Percentiles rank a stretch among this genome's conserved stretches.
These are phyloP conservation scores for Lampris incognitus DNA, from an alignment of 2,113 vertebrate species.

Conservation along the genomic window DNA sequence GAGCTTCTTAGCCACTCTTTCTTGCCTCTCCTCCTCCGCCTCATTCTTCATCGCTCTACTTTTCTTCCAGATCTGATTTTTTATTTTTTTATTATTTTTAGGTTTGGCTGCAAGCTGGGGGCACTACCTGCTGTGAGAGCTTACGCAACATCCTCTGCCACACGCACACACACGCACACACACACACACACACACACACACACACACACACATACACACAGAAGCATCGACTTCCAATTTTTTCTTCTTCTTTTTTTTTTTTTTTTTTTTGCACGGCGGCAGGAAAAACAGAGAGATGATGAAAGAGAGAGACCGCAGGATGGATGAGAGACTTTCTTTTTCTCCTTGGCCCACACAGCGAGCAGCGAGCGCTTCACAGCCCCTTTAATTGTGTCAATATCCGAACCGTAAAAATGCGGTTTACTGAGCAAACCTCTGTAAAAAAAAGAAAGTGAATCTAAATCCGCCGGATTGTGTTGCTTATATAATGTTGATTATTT, in stretches of 20 bases:
- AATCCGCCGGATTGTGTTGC: neutral
- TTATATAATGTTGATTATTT: constrained; percentile 21
- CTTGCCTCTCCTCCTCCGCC: constrained; percentile 25
- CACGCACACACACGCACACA: constrained; percentile 8
- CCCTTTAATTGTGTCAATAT: neutral
- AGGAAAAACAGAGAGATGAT: neutral
- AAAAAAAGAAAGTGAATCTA: neutral
- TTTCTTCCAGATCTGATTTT: constrained; percentile 15
- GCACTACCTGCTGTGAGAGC: constrained; percentile 49
- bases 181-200: neutral
- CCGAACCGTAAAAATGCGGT: constrained; percentile 1
- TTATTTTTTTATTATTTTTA: constrained; percentile 49
- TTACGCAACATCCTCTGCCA: constrained; percentile 35
- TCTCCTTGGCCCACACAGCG: neutral
- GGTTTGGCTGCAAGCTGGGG: constrained; percentile 4
- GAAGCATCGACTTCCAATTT: neutral
- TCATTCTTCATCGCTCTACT: constrained; percentile 20
- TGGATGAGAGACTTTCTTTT: neutral
- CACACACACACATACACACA: neutral
- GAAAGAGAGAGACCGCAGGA: neutral
- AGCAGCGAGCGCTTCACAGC: neutral
- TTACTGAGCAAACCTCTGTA: constrained; percentile 20
- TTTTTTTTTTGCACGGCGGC: constrained; percentile 2
- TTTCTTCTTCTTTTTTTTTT: no score
- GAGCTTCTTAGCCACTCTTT: constrained; percentile 20